Base-by-base conservation (phyloP, 2,797 vertebrate genomes). In the Siniperca scherzeri region DNA sequence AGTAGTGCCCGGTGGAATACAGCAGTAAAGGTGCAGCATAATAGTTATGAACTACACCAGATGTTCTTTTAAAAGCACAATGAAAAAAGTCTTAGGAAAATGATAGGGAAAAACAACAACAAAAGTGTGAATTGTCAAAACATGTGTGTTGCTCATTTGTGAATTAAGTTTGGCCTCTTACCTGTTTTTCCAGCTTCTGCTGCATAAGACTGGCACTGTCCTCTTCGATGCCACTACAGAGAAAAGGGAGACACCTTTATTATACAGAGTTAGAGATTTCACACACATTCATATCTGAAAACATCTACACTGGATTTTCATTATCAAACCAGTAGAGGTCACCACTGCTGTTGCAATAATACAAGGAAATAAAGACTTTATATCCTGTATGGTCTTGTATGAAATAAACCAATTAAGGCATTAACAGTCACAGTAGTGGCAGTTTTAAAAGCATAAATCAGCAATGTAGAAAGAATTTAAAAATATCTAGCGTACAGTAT, bases 181-280 rank as follows among this genome's bases (percentile, higher is more conserved):
- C 98, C 97, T 99, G 98, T 88, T 98, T 97, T 77, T 99, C 97
- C 80, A 99, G 96, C 91, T 99, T 99, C 93, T 98, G 96, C 85
- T 97, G 97, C 88, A 98, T 96, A n/a, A 99, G 94, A 78, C 96
- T 97, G 91, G 90, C 82, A 72, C 94, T 92, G 93, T 98, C 97
- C 90, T 98, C 97, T 72, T 97, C 97, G 81, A 97, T 93, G 83
- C 96, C 91, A 76, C 98, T 99, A 33, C 81, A 84, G 93, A 82
- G 78, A 92, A 77, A 75, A 83, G 82, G 7, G 12, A 70, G 4
- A 81, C 55, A 65, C 0, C 17, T 19, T 38, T 36, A 0, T 76
- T 16, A 62, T 19, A 22, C 52, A 40, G 55, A 48, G 17, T 42
- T 17, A 19, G 10, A 25, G 7, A 10, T 27, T n/a, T 75, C 11